phyloP scores from a whole-genome alignment of 2,797 vertebrate genomes.

The Loriculus beryllinus region DNA sequence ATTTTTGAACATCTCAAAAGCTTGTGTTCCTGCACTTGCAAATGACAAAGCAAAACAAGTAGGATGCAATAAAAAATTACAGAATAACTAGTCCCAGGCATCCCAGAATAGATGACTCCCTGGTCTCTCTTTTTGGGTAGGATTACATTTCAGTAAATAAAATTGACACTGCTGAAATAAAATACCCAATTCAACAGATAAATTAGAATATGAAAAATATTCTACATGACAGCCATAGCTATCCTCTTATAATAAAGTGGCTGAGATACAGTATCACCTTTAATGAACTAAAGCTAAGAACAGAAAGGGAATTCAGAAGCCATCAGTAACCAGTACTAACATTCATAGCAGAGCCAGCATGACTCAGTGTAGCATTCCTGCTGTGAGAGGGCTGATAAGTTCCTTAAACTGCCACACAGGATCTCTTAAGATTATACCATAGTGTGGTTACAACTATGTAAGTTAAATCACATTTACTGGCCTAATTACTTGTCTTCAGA shows the following conservation, averaged over 20 bases:
- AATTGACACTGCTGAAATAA: neutral
- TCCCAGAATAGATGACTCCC: neutral
- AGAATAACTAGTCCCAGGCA: neutral
- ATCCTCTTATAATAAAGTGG: neutral
- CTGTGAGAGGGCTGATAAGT: neutral
- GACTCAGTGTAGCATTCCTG: neutral
- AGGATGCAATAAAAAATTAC: neutral
- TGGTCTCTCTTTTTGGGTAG: neutral
- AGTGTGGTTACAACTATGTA: neutral
- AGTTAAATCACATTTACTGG: constrained; percentile 7
- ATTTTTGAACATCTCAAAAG: neutral
- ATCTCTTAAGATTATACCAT: neutral
- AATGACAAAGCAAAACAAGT: neutral
- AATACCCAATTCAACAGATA: neutral
- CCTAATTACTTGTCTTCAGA: neutral
- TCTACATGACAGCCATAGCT: neutral
- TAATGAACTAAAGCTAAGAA: neutral
- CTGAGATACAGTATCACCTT: neutral
- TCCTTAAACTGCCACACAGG: neutral
- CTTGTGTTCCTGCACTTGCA: neutral
- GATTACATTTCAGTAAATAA: neutral
- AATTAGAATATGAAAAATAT: neutral
- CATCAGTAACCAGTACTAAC: neutral
- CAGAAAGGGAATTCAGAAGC: neutral
- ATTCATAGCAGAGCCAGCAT: neutral